Evolutionary conservation across 2,797 vertebrate species (phyloP), one percentile per base, ranked within the genome.

Genomic region (Mormyrops attenuatus): DNA sequence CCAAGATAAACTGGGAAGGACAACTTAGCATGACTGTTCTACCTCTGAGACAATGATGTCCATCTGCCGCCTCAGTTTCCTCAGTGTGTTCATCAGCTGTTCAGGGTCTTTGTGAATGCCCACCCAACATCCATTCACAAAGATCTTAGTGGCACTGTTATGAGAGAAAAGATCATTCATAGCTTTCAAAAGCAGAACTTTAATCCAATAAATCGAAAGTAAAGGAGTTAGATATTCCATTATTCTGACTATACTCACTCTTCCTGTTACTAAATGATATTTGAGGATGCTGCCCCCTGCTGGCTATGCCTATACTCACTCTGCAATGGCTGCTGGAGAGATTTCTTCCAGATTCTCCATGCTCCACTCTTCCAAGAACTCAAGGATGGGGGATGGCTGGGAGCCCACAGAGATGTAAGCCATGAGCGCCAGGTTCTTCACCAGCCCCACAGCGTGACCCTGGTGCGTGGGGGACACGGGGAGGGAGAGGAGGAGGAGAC

Each of bases 341-440:
- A 99, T 99, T 95, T 99, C 99, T 95, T 99, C 99, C 91, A 99
- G 93, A 93, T 99, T 99, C 96, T 99, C 99, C 99, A 99, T 99
- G 91, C 99, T 99, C 99, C 99, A 99, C 94, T 99, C 99, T 94
- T 99, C 99, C 95, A 99, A 95, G 94, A 99, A 99, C 95, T 99
- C 99, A 94, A 99, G 93, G 95, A 99, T 99, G 86, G 99, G 99
- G 0, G 98, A 99, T 0, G 99, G 99, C 91, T 99, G 99, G 26
- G 99, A 99, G 38, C 99, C 99, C 92, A 99, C 99, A 89, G 99
- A 99, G 96, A 99, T 99, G 94, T 99, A 99, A 87, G 99, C 99
- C 99, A 99, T 99, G 49, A 99, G 94, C 0, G 99, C 99, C 91
- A 99, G 91, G 93, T 99, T 99, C 95, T 99, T 99, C 93, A 99